These are phyloP conservation scores for Kobus ellipsiprymnus DNA, from an alignment of 2,113 vertebrate genomes.

Conservation along the genomic window DNA sequence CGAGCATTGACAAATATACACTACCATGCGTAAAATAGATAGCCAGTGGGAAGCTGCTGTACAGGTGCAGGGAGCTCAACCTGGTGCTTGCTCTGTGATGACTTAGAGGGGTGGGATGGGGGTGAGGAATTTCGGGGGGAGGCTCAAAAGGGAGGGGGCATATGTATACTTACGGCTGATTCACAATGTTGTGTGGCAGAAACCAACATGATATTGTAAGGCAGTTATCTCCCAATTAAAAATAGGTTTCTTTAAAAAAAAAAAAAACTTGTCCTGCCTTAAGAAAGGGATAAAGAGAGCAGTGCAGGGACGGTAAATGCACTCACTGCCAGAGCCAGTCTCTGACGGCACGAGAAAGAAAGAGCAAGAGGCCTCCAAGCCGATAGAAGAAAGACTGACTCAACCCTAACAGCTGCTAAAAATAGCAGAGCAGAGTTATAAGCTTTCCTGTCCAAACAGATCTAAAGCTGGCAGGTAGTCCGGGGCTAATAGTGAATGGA, in stretches of 20 bases:
- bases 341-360: neutral
- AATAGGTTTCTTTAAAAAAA: neutral
- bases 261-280: neutral
- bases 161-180: neutral
- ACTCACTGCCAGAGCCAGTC: neutral
- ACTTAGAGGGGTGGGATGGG: neutral
- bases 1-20: neutral
- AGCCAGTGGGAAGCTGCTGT: neutral
- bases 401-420: neutral
- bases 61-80: neutral
- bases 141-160: neutral
- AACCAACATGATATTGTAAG: neutral
- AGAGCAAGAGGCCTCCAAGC: neutral
- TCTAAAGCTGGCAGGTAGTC: neutral
- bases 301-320: neutral
- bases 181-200: neutral
- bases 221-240: neutral
- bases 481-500: neutral
- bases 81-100: neutral
- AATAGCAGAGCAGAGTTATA: neutral
- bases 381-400: constrained; percentile 6
- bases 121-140: neutral
- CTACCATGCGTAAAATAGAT: neutral
- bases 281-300: neutral
- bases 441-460: neutral